Evolutionary conservation across 2,113 vertebrate genomes (phyloP), one percentile per base, ranked within the genome.

Genomic region (Phrynosoma blainvillii): DNA sequence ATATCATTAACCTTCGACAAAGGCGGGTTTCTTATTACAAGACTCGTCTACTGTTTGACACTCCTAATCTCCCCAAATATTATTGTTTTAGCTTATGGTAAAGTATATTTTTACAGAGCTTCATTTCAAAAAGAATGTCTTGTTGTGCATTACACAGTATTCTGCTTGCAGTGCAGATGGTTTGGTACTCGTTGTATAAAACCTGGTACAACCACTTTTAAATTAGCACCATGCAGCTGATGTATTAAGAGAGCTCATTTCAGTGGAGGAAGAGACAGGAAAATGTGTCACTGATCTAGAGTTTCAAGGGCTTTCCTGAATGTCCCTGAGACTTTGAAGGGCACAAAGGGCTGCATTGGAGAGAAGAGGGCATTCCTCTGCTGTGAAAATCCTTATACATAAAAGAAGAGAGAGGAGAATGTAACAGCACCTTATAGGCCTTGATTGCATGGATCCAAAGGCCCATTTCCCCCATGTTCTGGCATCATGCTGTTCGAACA

Each of bases 1-100:
- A 85, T 47, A 91, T 89, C 36, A 40, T 59, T 92, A 78, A 91
- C 87, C 86, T 93, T 90, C 91, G 88, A 70, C 93, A 95, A 92
- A 87, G 81, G 42, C 20, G 27, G 54, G 13, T 84, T 88, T 92
- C 71, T 88, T 71, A 86, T 94, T 92, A 95, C 88, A 71, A 84
- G 1, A 21, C 40, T 83, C 66, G 23, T 52, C 42, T 65, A 79
- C 14, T 0, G 0, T 83, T 91, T 87, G 83, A 90, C 87, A 90
- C 89, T 74, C 52, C 47, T 86, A 76, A 87, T 85, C 71, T 79
- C 25, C 27, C 40, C 66, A 12, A 82, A 83, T 76, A 85, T 91
- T 84, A 66, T 84, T 77, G 5, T 9, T 81, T 78, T 4, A 2
- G 47, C 2, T 80, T 89, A 76, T 40, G 16, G 59, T 65, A 62